Conservation (phyloP, 1,140 invertebrate genomes). For the Pseudomyrmex cubaensis region DNA sequence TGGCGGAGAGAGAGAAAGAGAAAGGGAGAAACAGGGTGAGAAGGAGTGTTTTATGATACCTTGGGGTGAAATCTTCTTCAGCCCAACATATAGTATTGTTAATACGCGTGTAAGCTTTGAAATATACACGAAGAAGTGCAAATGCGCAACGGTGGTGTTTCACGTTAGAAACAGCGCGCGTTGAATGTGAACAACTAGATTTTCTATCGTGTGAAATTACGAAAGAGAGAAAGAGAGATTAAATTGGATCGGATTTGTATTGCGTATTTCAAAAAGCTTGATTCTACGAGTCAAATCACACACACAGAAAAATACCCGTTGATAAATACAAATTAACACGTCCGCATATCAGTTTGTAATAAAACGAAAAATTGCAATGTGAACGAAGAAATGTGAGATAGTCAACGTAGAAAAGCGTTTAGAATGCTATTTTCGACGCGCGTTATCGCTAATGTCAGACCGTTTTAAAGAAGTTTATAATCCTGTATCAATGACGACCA, state of each 20-base stretch:
- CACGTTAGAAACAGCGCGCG: conserved; percentile 14
- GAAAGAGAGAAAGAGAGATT: neutral
- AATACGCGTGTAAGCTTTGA: conserved; percentile 35
- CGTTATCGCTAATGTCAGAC: conserved; percentile 43
- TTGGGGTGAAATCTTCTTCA: conserved; percentile 45
- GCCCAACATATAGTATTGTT: conserved; percentile 22
- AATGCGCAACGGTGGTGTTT: conserved; percentile 5
- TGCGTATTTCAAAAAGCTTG: conserved; percentile 8
- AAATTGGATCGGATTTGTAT: conserved; percentile 37
- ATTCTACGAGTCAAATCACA: too few species aligned
- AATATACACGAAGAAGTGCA: conserved; percentile 23
- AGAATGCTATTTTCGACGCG: conserved; percentile 56
- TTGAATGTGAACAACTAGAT: conserved; percentile 26
- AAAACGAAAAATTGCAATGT: conserved; percentile 11
- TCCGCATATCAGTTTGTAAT: neutral
- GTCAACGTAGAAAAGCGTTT: neutral
- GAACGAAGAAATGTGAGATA: neutral
- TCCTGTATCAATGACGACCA: conserved; percentile 80
- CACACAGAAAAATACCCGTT: neutral
- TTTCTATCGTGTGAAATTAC: conserved; percentile 25
- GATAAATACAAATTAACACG: too few species aligned
- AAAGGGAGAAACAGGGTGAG: neutral
- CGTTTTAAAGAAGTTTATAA: conserved; percentile 80
- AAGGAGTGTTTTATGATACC: conserved; percentile 47
- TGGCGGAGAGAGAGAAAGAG: neutral